Evolutionary conservation across 2,113 vertebrate species (phyloP).

Genomic region (Scopus umbretta): DNA sequence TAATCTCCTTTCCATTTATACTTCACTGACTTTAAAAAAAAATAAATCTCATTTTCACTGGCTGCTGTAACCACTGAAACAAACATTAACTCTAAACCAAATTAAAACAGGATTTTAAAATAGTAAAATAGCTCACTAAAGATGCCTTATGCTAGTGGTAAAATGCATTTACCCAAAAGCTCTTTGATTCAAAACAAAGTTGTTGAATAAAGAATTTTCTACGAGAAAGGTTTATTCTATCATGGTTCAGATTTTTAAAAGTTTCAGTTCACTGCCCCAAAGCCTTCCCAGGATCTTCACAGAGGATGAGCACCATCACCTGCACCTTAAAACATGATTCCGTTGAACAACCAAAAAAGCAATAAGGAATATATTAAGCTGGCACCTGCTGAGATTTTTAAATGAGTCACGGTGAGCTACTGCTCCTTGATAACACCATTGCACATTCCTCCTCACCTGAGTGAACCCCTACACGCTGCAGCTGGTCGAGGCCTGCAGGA

Average conservation of each 20-base stretch:
- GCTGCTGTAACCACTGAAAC: not conserved
- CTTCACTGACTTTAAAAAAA: not conserved
- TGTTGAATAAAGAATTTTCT: not conserved
- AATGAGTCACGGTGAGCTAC: not conserved
- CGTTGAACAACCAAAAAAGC: accelerated
- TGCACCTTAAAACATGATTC: not conserved
- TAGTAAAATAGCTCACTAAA: not conserved
- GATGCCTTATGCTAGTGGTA: not conserved
- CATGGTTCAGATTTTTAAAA: not conserved
- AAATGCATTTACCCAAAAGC: not conserved
- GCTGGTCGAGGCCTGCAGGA: not conserved
- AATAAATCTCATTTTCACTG: not conserved
- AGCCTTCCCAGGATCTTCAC: not conserved
- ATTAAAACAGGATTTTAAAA: not conserved
- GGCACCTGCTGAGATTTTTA: not conserved
- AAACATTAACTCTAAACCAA: slow-evolving; percentile 6
- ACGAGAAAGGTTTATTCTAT: not conserved
- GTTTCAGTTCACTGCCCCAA: not conserved
- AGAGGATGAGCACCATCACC: not conserved
- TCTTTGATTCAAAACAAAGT: not conserved
- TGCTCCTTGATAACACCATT: not conserved
- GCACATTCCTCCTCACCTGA: not conserved
- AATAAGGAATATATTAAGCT: not conserved
- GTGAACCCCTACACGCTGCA: not conserved
- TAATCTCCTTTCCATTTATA: slow-evolving; percentile 12